Evolutionary conservation across 2,888 invertebrate genomes (phyloP).

Genomic region (Operophtera brumata): DNA sequence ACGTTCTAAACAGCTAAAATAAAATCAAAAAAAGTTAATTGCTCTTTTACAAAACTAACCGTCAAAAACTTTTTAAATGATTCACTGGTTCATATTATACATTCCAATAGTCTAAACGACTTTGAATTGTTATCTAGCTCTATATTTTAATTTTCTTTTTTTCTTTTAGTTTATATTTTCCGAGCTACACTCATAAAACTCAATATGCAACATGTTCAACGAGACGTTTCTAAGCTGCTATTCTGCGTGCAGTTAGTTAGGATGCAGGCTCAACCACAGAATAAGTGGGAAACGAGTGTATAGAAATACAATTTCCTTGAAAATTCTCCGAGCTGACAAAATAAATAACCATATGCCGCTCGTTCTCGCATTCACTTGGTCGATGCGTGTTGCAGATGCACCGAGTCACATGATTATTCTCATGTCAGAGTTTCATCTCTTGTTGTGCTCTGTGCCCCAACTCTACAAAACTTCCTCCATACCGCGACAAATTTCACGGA

Average conservation of each 20-base stretch:
- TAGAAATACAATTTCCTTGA: neutral
- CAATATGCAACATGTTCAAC: constrained; percentile 16
- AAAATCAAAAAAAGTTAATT: too few relatives aligned
- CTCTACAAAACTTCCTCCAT: constrained; percentile 35
- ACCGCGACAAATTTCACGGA: constrained; percentile 74
- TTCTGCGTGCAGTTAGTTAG: constrained; percentile 41
- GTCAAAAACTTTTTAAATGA: constrained; percentile 11
- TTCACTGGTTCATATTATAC: neutral
- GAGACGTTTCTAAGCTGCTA: constrained; percentile 36
- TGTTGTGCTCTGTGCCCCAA: neutral
- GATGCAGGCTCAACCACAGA: constrained; percentile 37
- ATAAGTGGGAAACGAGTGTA: neutral
- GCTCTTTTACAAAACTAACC: too few relatives aligned
- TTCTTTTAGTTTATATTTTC: constrained; percentile 6
- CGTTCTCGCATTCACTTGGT: too few relatives aligned
- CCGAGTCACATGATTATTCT: too few relatives aligned
- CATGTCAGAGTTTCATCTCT: constrained; percentile 4
- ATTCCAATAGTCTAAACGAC: constrained; percentile 20
- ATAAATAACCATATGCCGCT: too few relatives aligned
- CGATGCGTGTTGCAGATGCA: too few relatives aligned
- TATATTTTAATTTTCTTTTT: neutral
- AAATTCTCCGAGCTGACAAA: too few relatives aligned
- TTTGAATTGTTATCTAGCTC: constrained; percentile 3
- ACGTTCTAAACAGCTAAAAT: too few relatives aligned
- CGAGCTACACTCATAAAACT: constrained; percentile 13